phyloP scores from a whole-genome alignment of 2,888 invertebrate genomes.

The Agrochola litura region DNA sequence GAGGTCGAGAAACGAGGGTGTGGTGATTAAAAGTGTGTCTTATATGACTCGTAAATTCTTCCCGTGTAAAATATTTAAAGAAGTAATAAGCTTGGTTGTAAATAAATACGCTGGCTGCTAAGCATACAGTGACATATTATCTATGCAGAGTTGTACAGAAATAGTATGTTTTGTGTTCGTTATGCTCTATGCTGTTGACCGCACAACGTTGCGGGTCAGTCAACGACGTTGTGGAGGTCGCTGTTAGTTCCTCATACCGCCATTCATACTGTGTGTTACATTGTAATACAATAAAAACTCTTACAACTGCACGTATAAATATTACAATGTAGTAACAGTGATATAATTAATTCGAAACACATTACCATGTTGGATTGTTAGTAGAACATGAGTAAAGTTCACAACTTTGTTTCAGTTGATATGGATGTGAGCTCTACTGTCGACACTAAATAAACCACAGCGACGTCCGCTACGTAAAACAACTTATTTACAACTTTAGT shows the following conservation, averaged over 20 bases:
- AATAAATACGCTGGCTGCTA: not conserved
- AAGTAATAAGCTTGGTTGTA: not conserved
- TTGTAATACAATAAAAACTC: not conserved
- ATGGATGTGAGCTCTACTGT: slow-evolving; percentile 13
- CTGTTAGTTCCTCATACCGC: not conserved
- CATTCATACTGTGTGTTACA: too few relatives aligned
- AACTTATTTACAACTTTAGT: slow-evolving; percentile 29
- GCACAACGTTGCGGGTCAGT: too few relatives aligned
- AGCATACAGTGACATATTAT: not conserved
- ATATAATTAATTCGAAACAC: slow-evolving; percentile 36
- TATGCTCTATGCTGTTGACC: not conserved
- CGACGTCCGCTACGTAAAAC: not conserved
- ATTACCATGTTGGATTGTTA: slow-evolving; percentile 16
- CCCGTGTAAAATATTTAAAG: not conserved
- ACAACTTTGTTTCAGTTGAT: slow-evolving; percentile 22
- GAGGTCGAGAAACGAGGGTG: not conserved
- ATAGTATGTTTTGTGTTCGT: not conserved
- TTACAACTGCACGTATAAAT: not conserved
- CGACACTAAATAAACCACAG: slow-evolving; percentile 13
- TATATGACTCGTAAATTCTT: too few relatives aligned
- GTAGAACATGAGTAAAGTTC: slow-evolving; percentile 29
- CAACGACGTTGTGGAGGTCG: not conserved
- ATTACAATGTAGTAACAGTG: slow-evolving; percentile 13
- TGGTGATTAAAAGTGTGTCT: not conserved
- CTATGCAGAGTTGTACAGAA: too few relatives aligned